phyloP scores from a whole-genome alignment of 1,140 invertebrate genomes.

The Heliconius hewitsoni region DNA sequence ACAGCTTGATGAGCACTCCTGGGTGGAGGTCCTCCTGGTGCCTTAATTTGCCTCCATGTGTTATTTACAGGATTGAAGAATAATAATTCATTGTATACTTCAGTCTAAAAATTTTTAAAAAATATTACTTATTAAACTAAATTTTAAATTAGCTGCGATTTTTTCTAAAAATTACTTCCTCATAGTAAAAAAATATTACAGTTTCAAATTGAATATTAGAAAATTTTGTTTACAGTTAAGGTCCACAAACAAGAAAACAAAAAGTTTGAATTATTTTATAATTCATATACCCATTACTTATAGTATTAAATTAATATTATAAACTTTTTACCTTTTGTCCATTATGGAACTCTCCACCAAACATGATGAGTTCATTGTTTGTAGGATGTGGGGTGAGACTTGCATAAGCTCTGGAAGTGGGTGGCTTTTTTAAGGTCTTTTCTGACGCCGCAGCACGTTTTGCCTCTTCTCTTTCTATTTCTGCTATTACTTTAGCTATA shows the following conservation, averaged over 20 bases:
- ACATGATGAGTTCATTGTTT: conserved; percentile 93
- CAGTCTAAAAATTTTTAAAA: conserved; percentile 83
- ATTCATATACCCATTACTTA: too few relatives aligned
- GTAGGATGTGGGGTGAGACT: conserved; percentile 90
- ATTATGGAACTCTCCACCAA: conserved; percentile 96
- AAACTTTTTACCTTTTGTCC: conserved; percentile 88
- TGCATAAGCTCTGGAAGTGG: conserved; percentile 90
- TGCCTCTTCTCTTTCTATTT: conserved; percentile 91
- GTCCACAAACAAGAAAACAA: neutral
- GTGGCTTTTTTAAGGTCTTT: conserved; percentile 83
- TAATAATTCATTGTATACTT: conserved; percentile 92
- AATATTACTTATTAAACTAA: neutral
- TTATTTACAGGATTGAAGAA: conserved; percentile 91
- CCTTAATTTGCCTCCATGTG: conserved; percentile 90
- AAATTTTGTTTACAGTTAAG: too few relatives aligned
- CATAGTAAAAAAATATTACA: too few relatives aligned
- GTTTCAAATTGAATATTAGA: too few relatives aligned
- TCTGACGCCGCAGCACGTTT: conserved; percentile 87
- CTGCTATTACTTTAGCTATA: conserved; percentile 90
- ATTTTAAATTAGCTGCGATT: neutral
- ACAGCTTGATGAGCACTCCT: conserved; percentile 94
- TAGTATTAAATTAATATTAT: neutral
- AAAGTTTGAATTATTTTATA: neutral
- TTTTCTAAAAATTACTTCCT: too few relatives aligned
- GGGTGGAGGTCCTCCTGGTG: conserved; percentile 91